Conservation (phyloP, 2,888 invertebrate genomes). For the Drosophila testacea region DNA sequence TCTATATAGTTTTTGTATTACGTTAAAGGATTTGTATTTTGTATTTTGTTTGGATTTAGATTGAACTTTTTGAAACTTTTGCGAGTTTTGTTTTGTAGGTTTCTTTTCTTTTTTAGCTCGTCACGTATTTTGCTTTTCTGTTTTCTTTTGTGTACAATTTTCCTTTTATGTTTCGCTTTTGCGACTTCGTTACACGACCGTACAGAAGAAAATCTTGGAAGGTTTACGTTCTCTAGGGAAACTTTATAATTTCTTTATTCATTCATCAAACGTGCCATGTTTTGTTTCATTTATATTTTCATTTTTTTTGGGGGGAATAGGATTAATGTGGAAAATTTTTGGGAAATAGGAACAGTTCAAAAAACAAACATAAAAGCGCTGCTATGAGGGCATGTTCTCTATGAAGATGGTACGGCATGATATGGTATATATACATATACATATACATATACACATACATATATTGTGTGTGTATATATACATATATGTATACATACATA, state of each 20-base stretch:
- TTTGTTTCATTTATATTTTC: constrained; percentile 39
- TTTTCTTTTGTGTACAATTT: constrained; percentile 7
- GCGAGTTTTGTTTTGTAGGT: constrained; percentile 39
- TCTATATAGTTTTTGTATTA: constrained; percentile 9
- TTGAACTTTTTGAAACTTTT: constrained; percentile 22
- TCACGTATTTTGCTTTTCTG: constrained; percentile 20
- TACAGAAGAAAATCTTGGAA: constrained; percentile 28
- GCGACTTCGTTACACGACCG: constrained; percentile 34
- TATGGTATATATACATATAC: background rate
- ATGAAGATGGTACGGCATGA: constrained; percentile 11
- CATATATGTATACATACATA: background rate
- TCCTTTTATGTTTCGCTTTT: constrained; percentile 13
- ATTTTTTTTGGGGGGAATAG: background rate
- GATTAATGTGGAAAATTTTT: background rate
- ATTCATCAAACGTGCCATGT: constrained; percentile 69
- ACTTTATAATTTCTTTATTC: constrained; percentile 20
- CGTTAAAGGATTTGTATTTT: constrained; percentile 10
- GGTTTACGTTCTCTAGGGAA: constrained; percentile 3
- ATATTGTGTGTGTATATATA: background rate
- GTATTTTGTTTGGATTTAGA: constrained; percentile 3
- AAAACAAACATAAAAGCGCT: constrained; percentile 12
- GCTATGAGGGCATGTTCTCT: constrained; percentile 1
- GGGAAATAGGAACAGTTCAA: background rate
- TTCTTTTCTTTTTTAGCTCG: background rate
- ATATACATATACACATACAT: background rate